Evolutionary conservation across 2,888 invertebrate species (phyloP).

Genomic region (Tethea ocularis): DNA sequence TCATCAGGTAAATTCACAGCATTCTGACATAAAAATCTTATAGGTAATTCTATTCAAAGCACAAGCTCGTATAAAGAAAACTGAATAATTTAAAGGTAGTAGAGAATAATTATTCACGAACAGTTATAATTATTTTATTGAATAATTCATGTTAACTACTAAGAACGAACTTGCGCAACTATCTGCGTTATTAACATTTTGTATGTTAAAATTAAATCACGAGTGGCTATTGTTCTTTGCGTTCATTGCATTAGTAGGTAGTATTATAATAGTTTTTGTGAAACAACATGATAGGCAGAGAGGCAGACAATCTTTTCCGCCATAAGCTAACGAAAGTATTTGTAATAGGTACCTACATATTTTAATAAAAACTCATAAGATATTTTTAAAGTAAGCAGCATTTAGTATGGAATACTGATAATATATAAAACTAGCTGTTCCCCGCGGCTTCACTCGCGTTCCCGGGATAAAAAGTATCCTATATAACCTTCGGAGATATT

Average conservation of each 20-base stretch:
- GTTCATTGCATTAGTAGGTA: not conserved
- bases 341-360: not conserved
- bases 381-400: no score
- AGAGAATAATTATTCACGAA: not conserved
- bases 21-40: not conserved
- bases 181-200: not conserved
- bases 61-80: not conserved
- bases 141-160: not conserved
- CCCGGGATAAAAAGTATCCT: no score
- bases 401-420: no score
- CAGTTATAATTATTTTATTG: not conserved
- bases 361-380: no score
- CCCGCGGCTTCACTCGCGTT: no score
- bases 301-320: not conserved
- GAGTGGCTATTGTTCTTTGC: not conserved
- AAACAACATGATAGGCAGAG: not conserved
- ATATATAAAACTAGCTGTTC: no score
- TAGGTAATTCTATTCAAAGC: not conserved
- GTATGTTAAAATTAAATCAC: not conserved
- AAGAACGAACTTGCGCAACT: not conserved
- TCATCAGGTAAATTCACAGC: no score
- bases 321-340: not conserved
- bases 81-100: not conserved
- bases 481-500: no score
- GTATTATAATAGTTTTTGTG: not conserved